Evolutionary conservation across 2,113 vertebrate species (phyloP), one percentile per base, ranked within the genome.

Genomic region (Channa maculata): DNA sequence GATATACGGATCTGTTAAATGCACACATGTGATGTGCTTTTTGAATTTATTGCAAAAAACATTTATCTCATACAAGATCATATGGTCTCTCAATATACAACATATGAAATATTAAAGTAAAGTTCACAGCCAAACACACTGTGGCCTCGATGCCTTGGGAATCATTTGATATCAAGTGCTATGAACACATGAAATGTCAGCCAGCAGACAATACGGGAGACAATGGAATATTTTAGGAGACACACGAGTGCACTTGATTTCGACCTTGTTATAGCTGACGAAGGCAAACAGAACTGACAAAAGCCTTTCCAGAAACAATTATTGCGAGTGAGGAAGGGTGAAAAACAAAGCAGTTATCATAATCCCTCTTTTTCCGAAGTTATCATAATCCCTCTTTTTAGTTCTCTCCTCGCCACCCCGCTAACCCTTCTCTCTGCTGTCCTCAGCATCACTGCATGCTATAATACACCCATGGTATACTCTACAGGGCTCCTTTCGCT

Each of bases 351-450:
- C 67, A 74, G 71, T 37, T 59, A 69, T 80, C 55, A 50, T 71
- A 75, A 72, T 88, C 67, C n/a, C 41, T 70, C 71, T 14, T 80
- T 78, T 69, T 65, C 33, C 71, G 51, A 63, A 75, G 72, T 79
- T 68, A 76, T 75, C 71, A 67, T 80, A 77, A 85, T 71, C 75
- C 46, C 38, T 57, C 48, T 78, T 62, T 76, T 68, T 59, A 75
- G 37, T 43, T 71, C 48, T 49, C 66, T 41, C 13, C 8, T 55
- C 13, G 0, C 24, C 39, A 14, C 14, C 54, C 39, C 13, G 2
- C 41, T 39, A 75, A 49, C 44, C 50, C 68, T 48, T 41, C 51
- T 66, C 63, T 67, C 44, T 66, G 69, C 66, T 55, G 44, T 78
- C 61, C 68, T 70, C 38, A 71, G 34, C 58, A 13, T 82, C 72